Evolutionary conservation across 2,888 invertebrate species (phyloP).

Genomic region (Orthosia gracilis): DNA sequence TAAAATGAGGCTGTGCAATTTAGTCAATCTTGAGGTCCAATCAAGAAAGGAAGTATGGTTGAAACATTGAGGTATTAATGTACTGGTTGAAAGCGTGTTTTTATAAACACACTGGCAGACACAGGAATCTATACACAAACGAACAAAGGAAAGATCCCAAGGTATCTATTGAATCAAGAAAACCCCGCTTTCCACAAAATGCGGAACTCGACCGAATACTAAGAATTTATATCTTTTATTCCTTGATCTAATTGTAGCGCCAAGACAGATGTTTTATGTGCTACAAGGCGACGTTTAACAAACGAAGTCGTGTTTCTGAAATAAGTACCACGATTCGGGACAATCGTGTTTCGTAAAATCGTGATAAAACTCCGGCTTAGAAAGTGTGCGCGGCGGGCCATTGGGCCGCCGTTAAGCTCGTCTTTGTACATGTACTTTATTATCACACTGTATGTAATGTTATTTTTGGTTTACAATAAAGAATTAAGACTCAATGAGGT

Average conservation of each 20-base stretch:
- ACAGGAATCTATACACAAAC: background rate
- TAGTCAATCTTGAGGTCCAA: background rate
- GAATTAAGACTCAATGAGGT: background rate
- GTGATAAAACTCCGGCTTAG: conserved; percentile 60
- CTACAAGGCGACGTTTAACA: conserved; percentile 40
- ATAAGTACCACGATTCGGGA: conserved; percentile 45
- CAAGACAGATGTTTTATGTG: conserved; percentile 44
- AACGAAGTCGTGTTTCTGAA: conserved; percentile 57
- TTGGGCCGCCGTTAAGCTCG: conserved; percentile 33
- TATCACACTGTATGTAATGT: no score
- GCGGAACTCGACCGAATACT: conserved; percentile 10
- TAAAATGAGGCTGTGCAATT: background rate
- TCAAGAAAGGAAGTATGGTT: no score
- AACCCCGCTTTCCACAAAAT: conserved; percentile 10
- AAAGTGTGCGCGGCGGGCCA: conserved; percentile 47
- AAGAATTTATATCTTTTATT: conserved; percentile 36
- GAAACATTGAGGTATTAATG: no score
- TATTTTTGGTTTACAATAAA: no score
- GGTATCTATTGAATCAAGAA: background rate
- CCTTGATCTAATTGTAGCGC: conserved; percentile 43
- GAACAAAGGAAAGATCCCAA: background rate
- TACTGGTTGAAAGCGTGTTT: no score
- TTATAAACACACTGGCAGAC: background rate
- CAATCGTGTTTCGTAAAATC: conserved; percentile 62
- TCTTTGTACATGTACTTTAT: no score